Base-by-base conservation (phyloP, 2,797 vertebrate species). In the Sebastes minor region DNA sequence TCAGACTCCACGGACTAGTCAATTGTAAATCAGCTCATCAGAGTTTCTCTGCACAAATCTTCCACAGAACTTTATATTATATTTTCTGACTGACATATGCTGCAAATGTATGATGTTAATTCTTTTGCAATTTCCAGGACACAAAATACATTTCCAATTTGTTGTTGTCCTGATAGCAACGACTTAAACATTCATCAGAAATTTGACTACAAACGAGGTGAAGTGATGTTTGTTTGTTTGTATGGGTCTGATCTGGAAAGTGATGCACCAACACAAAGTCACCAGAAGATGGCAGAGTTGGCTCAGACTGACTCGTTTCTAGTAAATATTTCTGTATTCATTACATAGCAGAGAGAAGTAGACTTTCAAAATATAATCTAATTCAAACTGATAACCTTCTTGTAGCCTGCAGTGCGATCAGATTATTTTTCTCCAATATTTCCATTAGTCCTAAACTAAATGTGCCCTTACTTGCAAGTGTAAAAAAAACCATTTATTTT, bases 231-330 rank as follows among this genome's bases (percentile, higher is more conserved):
- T 42, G n/a, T 33, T 42, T 42, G 33, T 33, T 33, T 33, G 10
- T 35, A 13, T 35, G 13, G 2, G 38, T 16, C 38, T 42, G 38
- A 42, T 16, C 38, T 42, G 38, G 38, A 42, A 42, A 42, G n/a
- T 28, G n/a, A 20, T 76, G 76, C 71, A 82, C 27, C 25, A 46
- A 62, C 32, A 53, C 12, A 69, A 32, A 84, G 20, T 38, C 1
- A 67, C 82, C 78, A 89, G 53, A 10, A 35, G 85, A 60, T 74
- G 87, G 72, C 83, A 83, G 76, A 65, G 70, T 80, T 87, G 52
- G 11, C 18, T 68, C 18, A 56, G 8, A 64, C 14, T 38, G 18
- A 61, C 9, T 52, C 8, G 18, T 33, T 28, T 27, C 1, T 30
- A 12, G 12, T 35, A 65, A 61, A 42, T n/a, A 4, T 27, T 22